These are phyloP conservation scores for Enteromius treurensis DNA, from an alignment of 2,797 vertebrate species.

Conservation along the genomic window DNA sequence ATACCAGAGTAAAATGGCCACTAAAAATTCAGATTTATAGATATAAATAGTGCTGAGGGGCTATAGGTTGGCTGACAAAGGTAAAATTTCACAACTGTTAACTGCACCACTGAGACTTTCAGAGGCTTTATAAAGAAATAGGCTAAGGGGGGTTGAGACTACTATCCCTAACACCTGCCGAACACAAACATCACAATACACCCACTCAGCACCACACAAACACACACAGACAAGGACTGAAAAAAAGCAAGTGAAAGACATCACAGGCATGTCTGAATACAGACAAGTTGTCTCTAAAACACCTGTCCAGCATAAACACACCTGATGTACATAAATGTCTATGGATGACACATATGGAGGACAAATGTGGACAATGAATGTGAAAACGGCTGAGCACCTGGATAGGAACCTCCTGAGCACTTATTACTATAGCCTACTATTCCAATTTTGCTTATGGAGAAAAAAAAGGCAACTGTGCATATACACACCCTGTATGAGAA, in stretches of 20 bases:
- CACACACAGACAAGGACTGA: slow-evolving; percentile 18
- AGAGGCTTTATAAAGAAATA: slow-evolving; percentile 8
- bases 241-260: slow-evolving; percentile 36
- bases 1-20: background rate
- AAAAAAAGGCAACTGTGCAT: background rate
- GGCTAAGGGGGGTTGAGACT: background rate
- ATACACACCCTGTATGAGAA: slow-evolving; percentile 53
- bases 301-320: slow-evolving; percentile 25
- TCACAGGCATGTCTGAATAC: slow-evolving; percentile 10
- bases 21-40: background rate
- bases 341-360: background rate
- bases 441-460: background rate
- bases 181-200: background rate
- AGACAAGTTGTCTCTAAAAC: slow-evolving; percentile 32
- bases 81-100: slow-evolving; percentile 44
- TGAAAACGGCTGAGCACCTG: background rate
- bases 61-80: background rate
- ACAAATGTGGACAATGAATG: background rate
- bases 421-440: background rate
- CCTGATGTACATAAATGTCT: background rate
- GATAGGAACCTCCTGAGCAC: background rate
- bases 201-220: background rate
- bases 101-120: slow-evolving; percentile 42
- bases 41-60: background rate
- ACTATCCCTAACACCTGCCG: slow-evolving; percentile 18